Evolutionary conservation across 2,113 vertebrate genomes (phyloP), one percentile per base, ranked within the genome.

Genomic region (Siniperca knerii): DNA sequence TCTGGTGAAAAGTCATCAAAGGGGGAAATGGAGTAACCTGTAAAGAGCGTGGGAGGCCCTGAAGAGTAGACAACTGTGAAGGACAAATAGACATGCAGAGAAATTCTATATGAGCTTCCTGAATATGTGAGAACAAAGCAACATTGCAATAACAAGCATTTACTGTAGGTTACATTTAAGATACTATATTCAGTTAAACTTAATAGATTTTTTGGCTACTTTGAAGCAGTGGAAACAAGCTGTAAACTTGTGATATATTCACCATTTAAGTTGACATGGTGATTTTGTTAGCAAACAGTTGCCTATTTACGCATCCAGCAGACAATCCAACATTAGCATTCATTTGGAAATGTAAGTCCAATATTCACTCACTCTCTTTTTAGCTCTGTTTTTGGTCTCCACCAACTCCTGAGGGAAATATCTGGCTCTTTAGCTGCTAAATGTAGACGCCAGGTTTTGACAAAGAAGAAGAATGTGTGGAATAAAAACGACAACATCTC

Each of bases 11-110:
- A 52, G 7, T 50, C 46, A 0, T 87, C 85, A 23, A 83, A 33
- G 13, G 8, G 18, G 13, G 71, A 1, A 8, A 20, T 77, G 35
- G 91, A 88, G 13, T 48, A 13, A 2, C 0, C 54, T 21, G 46
- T 66, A 21, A 68, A 75, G 0, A 82, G 8, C 0, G 80, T 81
- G 3, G 83, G 9, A 23, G 66, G 29, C 29, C 20, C 10, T 60
- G 72, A 44, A 3, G 37, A 11, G 69, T 87, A 73, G 10, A 8
- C 15, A 25, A 79, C 94, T 93, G 86, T 4, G 66, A 70, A 83
- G 11, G 61, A 84, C 9, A 86, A 67, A 83, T 20, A 80, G 6
- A 16, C 33, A 77, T 2, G 6, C 16, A 64, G 40, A 46, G 10
- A 58, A 62, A 8, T 37, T 66, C 1, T 65, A 33, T 15, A 10